Base-by-base conservation (phyloP, 1,140 invertebrate genomes). In the Calliopsis andreniformis region DNA sequence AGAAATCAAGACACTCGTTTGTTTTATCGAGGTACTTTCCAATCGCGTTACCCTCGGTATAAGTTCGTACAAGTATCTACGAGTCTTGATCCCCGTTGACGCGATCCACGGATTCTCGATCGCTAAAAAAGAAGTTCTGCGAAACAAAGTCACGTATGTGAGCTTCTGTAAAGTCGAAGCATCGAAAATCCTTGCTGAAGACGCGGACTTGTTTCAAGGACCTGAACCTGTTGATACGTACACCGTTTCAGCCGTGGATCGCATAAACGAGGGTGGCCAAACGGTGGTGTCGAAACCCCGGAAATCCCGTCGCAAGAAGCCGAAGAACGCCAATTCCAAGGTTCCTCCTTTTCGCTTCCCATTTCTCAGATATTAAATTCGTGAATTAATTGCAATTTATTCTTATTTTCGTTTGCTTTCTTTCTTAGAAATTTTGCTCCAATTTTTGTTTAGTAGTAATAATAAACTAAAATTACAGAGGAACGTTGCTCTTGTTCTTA, bases 301-400 rank as follows among this genome's bases (percentile, higher is more conserved):
- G 47, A 91, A 88, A 47, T 78, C 83, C 14, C 85, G 89, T 49
- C 89, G 87, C 58, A 88, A 89, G 80, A 89, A 88, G 76, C 66
- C 73, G 12, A 86, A 81, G 59, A 90, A 87, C 67, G 64, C 81
- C n/a, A 82, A 82, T 16, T 63, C 75, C 28, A 83, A 64, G 55
- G 35, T 3, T 14, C 0, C 35, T 23, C 14, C 18, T 59, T 25
- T 42, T 20, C 1, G 12, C 16, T 56, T 66, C 14, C 20, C 12
- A 16, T 16, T 14, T 42, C 43, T 4, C 12, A 23, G n/a, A n/a
- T n/a, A n/a, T n/a, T n/a, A n/a, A n/a, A n/a, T n/a, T n/a, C n/a
- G n/a, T n/a, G n/a, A n/a, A n/a, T n/a, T n/a, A n/a, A n/a, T n/a
- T n/a, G n/a, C n/a, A n/a, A n/a, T n/a, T n/a, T n/a, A n/a, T n/a